A percentile compares a stretch with the other conserved stretches of the same genome.
These are phyloP conservation scores for Synergus itoensis DNA, from an alignment of 2,888 invertebrate genomes.

Conservation along the genomic window DNA sequence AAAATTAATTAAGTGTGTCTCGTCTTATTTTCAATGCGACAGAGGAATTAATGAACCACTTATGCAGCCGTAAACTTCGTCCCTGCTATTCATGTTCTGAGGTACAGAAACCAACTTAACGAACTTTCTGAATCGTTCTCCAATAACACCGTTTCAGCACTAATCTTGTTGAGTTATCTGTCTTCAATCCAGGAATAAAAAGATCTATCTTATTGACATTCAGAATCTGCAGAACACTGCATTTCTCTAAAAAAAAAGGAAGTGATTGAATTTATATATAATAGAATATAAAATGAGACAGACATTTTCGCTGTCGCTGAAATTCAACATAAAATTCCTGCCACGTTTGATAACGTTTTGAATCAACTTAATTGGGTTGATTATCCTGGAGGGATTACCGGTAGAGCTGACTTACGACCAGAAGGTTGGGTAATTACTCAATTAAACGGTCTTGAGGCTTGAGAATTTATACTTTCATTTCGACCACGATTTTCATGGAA, in stretches of 20 bases:
- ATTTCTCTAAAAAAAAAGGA: not conserved
- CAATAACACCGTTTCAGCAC: slow-evolving; percentile 2
- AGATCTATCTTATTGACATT: not conserved
- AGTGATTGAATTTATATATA: not conserved
- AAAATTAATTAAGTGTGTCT: slow-evolving; percentile 12
- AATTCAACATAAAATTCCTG: slow-evolving; percentile 5
- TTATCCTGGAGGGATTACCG: slow-evolving; percentile 13
- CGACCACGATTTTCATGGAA: not conserved
- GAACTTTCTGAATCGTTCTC: slow-evolving; percentile 16
- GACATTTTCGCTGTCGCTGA: slow-evolving; percentile 10
- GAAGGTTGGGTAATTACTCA: slow-evolving; percentile 35
- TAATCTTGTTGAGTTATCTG: not conserved
- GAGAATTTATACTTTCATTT: slow-evolving; percentile 27
- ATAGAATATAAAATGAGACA: not conserved
- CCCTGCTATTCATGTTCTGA: slow-evolving; percentile 9
- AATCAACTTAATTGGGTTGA: slow-evolving; percentile 27
- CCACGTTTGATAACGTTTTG: slow-evolving; percentile 26
- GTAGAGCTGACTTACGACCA: slow-evolving; percentile 21
- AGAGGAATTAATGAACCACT: slow-evolving; percentile 21
- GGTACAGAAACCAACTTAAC: not conserved
- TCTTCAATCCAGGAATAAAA: not conserved
- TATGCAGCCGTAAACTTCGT: not conserved
- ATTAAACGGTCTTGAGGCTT: slow-evolving; percentile 30
- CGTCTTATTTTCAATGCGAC: slow-evolving; percentile 9
- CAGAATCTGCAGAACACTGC: not conserved